Evolutionary conservation across 2,888 invertebrate species (phyloP), one percentile per base, ranked within the genome.

Genomic region (Dorcus parallelipipedus): DNA sequence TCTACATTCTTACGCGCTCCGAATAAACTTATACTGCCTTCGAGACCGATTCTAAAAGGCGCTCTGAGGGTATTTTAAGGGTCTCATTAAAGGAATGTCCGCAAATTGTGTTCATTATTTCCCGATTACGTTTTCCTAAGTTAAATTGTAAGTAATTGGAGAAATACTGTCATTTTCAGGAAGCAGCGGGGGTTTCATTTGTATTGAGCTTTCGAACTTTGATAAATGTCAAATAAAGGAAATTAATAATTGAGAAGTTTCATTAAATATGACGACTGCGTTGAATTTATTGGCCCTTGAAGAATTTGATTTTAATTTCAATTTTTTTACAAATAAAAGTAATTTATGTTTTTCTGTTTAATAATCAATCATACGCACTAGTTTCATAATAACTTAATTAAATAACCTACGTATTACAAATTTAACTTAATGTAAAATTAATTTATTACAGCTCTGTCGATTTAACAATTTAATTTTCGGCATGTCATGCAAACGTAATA

Each of bases 31-130:
- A 54, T 57, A 58, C 58, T 56, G 38, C 43, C 55, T 38, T 45
- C 9, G 43, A 50, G 57, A 55, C 52, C 58, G 51, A 39, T 64
- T 54, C 61, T 49, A 49, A 43, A 58, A 58, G 55, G 56, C 60
- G 61, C 54, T 54, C 49, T 55, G 55, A 58, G 54, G 63, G 69
- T 63, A 70, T 69, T 69, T 67, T 70, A 69, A 73, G 72, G 71
- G 66, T 67, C 72, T 74, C 73, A 72, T 74, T 74, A 74, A 65
- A 66, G 58, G 57, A 66, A 68, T 62, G 66, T 68, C 71, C 72
- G 65, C 71, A 69, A 69, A 69, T 70, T 71, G 70, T 69, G 67
- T 71, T 73, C 73, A 69, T 73, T 73, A 73, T 73, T 71, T 73
- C 68, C 62, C 68, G 70, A 73, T 73, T 73, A 70, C 67, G 66